Percentiles rank a stretch among this genome's conserved stretches.
These are phyloP conservation scores for Drosophila sucinea DNA, from an alignment of 1,140 invertebrate species.

Conservation along the genomic window DNA sequence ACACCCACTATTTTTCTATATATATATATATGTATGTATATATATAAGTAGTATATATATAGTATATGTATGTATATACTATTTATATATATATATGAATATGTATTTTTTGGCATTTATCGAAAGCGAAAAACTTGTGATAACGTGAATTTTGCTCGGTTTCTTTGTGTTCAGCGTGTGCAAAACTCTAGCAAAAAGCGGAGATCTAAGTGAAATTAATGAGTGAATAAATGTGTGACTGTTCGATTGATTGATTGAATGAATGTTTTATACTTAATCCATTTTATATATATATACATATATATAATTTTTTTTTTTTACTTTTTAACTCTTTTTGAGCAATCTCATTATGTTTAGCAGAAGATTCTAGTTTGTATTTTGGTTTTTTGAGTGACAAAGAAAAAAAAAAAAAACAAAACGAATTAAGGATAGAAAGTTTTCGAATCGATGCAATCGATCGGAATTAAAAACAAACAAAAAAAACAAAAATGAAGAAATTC, in stretches of 20 bases:
- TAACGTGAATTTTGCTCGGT: constrained; percentile 48
- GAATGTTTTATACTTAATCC: constrained; percentile 24
- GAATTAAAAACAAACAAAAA: constrained; percentile 9
- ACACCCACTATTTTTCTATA: background rate
- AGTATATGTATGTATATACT: background rate
- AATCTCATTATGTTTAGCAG: constrained; percentile 73
- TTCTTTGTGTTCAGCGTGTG: constrained; percentile 34
- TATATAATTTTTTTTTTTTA: constrained; percentile 1
- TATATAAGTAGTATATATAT: background rate
- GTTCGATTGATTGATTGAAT: constrained; percentile 25
- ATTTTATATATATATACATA: background rate
- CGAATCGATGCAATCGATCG: constrained; percentile 48
- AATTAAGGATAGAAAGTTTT: background rate
- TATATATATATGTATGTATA: background rate
- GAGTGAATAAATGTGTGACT: constrained; percentile 20
- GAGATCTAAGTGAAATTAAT: background rate
- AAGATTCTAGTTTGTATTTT: constrained; percentile 34
- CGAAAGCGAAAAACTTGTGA: constrained; percentile 53
- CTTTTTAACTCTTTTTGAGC: constrained; percentile 31
- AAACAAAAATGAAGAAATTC: background rate
- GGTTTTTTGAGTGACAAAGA: constrained; percentile 28
- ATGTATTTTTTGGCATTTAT: constrained; percentile 52
- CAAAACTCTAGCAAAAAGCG: background rate
- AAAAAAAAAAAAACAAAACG: background rate
- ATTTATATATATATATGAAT: background rate